Conservation (phyloP, 1,140 invertebrate genomes). For the Adoxophyes honmai region DNA sequence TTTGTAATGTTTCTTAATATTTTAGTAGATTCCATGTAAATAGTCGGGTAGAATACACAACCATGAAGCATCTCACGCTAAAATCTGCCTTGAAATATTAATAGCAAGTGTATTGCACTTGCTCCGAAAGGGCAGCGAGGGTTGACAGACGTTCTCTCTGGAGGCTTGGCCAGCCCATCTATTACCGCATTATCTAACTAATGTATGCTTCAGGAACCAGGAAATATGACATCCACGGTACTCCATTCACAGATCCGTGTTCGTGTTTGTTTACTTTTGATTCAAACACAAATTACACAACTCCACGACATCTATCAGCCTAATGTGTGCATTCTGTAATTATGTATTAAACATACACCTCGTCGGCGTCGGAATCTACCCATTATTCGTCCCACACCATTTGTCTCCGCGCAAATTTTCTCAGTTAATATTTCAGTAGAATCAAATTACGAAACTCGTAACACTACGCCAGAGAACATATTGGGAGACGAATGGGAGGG, state of each 20-base stretch:
- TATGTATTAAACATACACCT: background rate
- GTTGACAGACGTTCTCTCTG: background rate
- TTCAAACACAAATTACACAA: no score
- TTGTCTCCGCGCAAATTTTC: constrained; percentile 45
- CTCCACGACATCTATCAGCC: no score
- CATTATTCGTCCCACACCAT: constrained; percentile 21
- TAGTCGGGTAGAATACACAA: no score
- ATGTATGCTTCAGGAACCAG: background rate
- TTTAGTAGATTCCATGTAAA: no score
- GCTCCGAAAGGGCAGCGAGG: background rate
- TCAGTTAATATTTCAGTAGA: constrained; percentile 62
- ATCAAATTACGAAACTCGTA: constrained; percentile 63
- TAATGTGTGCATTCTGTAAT: no score
- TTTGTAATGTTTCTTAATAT: no score
- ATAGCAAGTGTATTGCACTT: background rate
- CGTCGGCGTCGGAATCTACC: background rate
- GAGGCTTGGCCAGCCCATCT: background rate
- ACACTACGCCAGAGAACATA: constrained; percentile 44
- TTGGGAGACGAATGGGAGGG: constrained; percentile 45
- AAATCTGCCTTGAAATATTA: background rate
- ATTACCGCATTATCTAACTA: background rate
- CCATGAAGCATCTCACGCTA: no score
- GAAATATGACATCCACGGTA: no score
- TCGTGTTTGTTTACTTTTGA: no score
- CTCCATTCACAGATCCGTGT: no score